Percentiles rank a stretch among this genome's conserved stretches.
These are phyloP conservation scores for Pseudochirops corinnae DNA, from an alignment of 2,797 vertebrate genomes.

Conservation along the genomic window DNA sequence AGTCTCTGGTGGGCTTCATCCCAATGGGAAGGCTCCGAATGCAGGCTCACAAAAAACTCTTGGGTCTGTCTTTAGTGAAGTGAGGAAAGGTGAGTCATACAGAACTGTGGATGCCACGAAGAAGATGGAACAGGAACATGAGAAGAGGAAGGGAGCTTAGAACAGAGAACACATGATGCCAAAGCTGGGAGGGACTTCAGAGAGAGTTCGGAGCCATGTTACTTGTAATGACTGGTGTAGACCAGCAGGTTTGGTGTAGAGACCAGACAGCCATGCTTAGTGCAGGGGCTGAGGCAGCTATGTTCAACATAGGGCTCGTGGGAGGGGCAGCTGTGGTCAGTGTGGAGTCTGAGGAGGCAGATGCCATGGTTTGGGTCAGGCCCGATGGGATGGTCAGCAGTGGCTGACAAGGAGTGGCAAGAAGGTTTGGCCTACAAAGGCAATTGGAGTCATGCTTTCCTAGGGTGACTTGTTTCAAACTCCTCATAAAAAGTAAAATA, in stretches of 20 bases:
- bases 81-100: neutral
- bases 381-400: neutral
- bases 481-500: neutral
- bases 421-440: neutral
- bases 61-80: neutral
- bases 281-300: too few species aligned
- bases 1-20: neutral
- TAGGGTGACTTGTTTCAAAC: neutral
- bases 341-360: neutral
- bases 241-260: neutral
- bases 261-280: neutral
- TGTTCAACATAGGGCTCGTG: neutral
- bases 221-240: neutral
- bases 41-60: neutral
- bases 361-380: neutral
- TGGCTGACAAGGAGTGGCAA: neutral
- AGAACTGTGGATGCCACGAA: neutral
- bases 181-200: neutral
- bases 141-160: neutral
- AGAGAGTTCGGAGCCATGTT: neutral
- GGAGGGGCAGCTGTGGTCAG: neutral
- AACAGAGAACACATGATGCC: neutral
- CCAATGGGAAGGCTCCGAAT: neutral
- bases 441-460: neutral
- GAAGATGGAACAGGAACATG: neutral